Evolutionary conservation across 2,888 invertebrate genomes (phyloP).

Genomic region (Drosophila acutilabella): DNA sequence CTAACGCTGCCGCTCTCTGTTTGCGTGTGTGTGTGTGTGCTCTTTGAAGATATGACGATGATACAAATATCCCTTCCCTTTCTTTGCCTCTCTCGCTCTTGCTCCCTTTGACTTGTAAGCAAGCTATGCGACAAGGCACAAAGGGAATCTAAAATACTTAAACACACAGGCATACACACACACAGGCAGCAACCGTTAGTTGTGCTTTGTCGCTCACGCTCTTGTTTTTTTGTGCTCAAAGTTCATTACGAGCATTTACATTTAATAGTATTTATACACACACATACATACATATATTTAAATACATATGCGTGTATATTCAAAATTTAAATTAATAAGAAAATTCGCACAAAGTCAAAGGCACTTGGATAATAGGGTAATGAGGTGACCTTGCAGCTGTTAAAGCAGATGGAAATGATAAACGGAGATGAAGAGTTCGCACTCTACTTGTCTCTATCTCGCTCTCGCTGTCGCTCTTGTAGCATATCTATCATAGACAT

Average conservation of each 20-base stretch:
- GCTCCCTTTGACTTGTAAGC: slow-evolving; percentile 46
- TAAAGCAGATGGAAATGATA: not conserved
- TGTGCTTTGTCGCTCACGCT: not conserved
- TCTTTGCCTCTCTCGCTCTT: not conserved
- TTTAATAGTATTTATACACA: slow-evolving; percentile 6
- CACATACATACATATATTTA: slow-evolving; percentile 2
- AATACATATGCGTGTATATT: not conserved
- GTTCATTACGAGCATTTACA: slow-evolving; percentile 2
- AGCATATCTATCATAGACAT: slow-evolving; percentile 65
- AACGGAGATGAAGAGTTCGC: not conserved
- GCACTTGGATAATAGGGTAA: slow-evolving; percentile 10
- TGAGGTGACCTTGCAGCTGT: slow-evolving; percentile 21
- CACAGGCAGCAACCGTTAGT: not conserved
- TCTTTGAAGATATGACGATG: slow-evolving; percentile 46
- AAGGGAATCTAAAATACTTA: slow-evolving; percentile 15
- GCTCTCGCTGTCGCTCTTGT: not conserved
- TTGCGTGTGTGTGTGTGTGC: slow-evolving; percentile 28
- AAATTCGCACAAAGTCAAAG: slow-evolving; percentile 16
- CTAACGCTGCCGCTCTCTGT: not conserved
- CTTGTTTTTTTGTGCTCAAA: not conserved
- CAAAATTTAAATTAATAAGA: slow-evolving; percentile 6
- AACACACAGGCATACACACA: slow-evolving; percentile 3
- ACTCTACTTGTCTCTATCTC: not conserved
- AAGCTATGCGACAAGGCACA: slow-evolving; percentile 22
- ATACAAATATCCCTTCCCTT: slow-evolving; percentile 7